phyloP scores from a whole-genome alignment of 2,888 invertebrate species.

The Trisateles emortualis region DNA sequence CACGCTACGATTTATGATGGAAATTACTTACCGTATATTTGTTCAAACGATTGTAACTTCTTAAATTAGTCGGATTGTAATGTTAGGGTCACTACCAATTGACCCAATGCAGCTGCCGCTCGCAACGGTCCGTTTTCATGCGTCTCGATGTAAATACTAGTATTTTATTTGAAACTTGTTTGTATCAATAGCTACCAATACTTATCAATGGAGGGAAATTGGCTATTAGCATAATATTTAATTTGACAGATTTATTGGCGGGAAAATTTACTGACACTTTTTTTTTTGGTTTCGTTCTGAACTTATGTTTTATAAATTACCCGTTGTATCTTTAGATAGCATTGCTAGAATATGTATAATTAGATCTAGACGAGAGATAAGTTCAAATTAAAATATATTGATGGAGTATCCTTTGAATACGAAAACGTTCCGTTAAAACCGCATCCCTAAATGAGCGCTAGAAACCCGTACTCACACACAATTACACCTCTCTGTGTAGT shows the following conservation, averaged over 20 bases:
- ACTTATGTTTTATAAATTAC: no score
- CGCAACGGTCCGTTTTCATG: constrained; percentile 67
- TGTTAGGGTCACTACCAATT: constrained; percentile 80
- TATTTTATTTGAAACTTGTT: constrained; percentile 42
- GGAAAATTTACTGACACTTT: not conserved
- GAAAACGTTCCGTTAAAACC: no score
- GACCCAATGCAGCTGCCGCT: constrained; percentile 78
- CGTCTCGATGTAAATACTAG: constrained; percentile 62
- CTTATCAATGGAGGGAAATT: not conserved
- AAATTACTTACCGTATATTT: constrained; percentile 22
- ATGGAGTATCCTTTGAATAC: no score
- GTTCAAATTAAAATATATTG: no score
- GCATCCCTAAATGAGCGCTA: no score
- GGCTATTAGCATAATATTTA: not conserved
- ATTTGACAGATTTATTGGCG: constrained; percentile 10
- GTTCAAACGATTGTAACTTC: constrained; percentile 27
- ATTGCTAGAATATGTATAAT: no score
- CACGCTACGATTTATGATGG: constrained; percentile 54
- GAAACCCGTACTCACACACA: no score
- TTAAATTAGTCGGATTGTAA: constrained; percentile 66
- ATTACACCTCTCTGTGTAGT: no score
- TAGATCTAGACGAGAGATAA: no score
- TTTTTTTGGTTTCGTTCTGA: not conserved
- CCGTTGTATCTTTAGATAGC: no score
- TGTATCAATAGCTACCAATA: constrained; percentile 22